Base-by-base conservation (phyloP, 2,888 invertebrate genomes). In the Pyrrhia umbra region DNA sequence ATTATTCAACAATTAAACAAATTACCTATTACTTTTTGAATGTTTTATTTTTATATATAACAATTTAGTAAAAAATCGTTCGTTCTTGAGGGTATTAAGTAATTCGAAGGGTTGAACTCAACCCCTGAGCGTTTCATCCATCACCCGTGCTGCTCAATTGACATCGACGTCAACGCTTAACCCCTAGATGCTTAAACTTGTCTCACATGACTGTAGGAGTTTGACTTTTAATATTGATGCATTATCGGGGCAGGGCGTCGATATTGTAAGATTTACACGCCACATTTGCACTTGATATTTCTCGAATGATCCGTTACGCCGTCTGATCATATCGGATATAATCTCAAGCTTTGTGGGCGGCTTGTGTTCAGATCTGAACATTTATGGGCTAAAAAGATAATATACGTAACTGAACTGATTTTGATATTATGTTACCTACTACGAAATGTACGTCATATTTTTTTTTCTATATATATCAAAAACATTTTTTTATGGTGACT, bases 91-190 rank as follows among this genome's bases (percentile, higher is more conserved):
- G 75, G 78, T 82, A 86, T 86, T 85, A 88, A 85, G 87, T 88
- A 89, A 88, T 89, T 90, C 87, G 87, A 88, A 88, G 88, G 90
- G 89, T 85, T 84, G 84, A 85, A 86, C 85, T 80, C 79, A 81
- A 84, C 88, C 86, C 82, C 68, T 81, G 77, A 78, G 84, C 78
- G 80, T 71, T 79, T 83, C 91, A 94, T 94, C 93, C 90, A 93
- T 94, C 94, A 94, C 87, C 68, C 68, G 75, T 84, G 87, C 84
- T 86, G 85, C 90, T 91, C 92, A 90, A 93, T 92, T 93, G 93
- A 94, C 92, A 91, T 84, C 83, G 85, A 87, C 89, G 91, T 92
- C 92, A 91, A 89, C 92, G 90, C 89, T 92, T 93, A 93, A 92
- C 92, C 92, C 87, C 84, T 77, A 74, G 70, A 68, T 73, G 69